Conservation (phyloP, 2,888 invertebrate genomes). For the Rhodophaea formosa region DNA sequence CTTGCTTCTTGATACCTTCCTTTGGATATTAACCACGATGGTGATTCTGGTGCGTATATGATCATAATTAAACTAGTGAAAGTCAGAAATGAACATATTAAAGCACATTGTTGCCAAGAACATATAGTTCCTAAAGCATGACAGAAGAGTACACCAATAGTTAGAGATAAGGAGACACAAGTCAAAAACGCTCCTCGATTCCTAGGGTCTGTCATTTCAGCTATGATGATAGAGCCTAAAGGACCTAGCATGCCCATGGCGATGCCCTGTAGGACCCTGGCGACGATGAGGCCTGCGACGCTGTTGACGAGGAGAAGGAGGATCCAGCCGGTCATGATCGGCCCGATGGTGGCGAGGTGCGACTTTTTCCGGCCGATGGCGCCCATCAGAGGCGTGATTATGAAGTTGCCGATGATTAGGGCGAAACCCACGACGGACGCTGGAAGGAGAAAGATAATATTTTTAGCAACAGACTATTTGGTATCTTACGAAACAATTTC, state of each 20-base stretch:
- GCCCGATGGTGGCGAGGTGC: conserved; percentile 76
- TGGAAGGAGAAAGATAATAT: conserved; percentile 46
- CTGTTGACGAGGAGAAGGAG: conserved; percentile 71
- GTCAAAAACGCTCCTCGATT: conserved; percentile 83
- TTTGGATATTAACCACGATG: conserved; percentile 83
- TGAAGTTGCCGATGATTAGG: conserved; percentile 80
- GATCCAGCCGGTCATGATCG: conserved; percentile 82
- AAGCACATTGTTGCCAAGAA: conserved; percentile 80
- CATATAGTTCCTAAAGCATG: conserved; percentile 83
- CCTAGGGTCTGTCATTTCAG: conserved; percentile 81
- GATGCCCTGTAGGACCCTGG: conserved; percentile 78
- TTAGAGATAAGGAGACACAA: conserved; percentile 81
- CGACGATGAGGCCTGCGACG: conserved; percentile 67
- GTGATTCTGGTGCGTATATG: conserved; percentile 83
- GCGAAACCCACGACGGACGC: conserved; percentile 83
- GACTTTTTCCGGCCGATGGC: conserved; percentile 79
- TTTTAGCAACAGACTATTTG: not conserved
- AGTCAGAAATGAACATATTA: conserved; percentile 74
- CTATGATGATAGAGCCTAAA: conserved; percentile 78
- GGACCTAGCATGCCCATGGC: conserved; percentile 81
- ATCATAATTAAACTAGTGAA: conserved; percentile 76
- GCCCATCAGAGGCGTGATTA: conserved; percentile 80
- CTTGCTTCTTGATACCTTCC: conserved; percentile 79
- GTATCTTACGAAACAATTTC: too few relatives aligned
- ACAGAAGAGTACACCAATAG: conserved; percentile 82